Evolutionary conservation across 2,113 vertebrate species (phyloP).

Genomic region (Leucopternis melanops): DNA sequence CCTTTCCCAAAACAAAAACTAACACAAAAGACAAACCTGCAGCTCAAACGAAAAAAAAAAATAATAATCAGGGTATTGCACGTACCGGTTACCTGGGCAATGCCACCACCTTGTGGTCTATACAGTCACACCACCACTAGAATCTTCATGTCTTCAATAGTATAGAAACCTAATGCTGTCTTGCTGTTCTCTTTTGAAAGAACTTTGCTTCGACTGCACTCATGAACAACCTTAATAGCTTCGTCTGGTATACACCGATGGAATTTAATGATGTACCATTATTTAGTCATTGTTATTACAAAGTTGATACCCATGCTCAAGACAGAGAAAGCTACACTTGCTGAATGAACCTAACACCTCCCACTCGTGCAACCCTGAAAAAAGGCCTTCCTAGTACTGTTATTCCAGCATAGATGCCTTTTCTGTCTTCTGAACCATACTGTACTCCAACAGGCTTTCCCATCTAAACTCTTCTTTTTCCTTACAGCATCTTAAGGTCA

Average conservation of each 20-base stretch:
- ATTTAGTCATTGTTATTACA: rapidly evolving
- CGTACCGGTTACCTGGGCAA: conserved; percentile 26
- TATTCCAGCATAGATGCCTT: neutral
- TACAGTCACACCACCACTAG: neutral
- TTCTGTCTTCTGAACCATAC: neutral
- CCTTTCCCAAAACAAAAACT: neutral
- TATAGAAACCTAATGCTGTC: neutral
- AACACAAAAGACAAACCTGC: neutral
- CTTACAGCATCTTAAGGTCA: neutral
- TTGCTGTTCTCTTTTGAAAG: neutral
- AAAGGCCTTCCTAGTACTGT: neutral
- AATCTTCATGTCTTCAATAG: rapidly evolving
- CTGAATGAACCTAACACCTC: neutral
- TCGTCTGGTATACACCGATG: neutral
- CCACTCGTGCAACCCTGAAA: neutral
- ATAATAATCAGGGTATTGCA: rapidly evolving
- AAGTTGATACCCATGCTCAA: neutral
- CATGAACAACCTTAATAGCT: neutral
- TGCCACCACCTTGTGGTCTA: conserved; percentile 60
- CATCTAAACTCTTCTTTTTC: neutral
- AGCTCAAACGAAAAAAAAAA: neutral
- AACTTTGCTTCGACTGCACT: neutral
- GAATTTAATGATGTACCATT: rapidly evolving
- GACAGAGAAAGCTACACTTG: neutral
- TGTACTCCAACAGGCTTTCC: neutral